A percentile compares a stretch with the other conserved stretches of the same genome.
Conservation (phyloP, 1,140 invertebrate species). For the Drosophila neocordata region DNA sequence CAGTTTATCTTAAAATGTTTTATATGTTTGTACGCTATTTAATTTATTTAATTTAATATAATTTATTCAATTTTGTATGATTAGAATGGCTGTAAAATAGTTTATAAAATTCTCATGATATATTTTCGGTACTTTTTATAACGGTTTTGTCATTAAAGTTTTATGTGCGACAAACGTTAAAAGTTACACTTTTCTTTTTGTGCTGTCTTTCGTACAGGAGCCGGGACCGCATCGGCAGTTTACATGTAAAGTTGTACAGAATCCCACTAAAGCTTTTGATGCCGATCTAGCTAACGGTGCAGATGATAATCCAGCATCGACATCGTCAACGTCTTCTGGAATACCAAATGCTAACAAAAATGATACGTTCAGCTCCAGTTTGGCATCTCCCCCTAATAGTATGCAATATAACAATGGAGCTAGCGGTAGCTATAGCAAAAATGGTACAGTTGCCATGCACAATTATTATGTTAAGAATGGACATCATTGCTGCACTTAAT, state of each 20-base stretch:
- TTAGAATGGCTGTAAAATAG: not conserved
- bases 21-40: no score
- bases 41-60: no score
- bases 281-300: constrained; percentile 34
- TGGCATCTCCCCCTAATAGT: constrained; percentile 16
- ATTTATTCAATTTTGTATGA: no score
- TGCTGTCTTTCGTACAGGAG: constrained; percentile 39
- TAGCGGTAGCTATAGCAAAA: constrained; percentile 69
- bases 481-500: constrained; percentile 73
- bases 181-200: not conserved
- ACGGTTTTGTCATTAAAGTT: no score
- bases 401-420: constrained; percentile 46
- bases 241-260: constrained; percentile 69
- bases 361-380: constrained; percentile 6
- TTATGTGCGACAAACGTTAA: no score
- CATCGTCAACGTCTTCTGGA: not conserved
- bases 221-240: constrained; percentile 69
- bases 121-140: no score
- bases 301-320: constrained; percentile 21
- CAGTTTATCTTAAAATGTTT: not conserved
- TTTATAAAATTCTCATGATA: constrained; percentile 12
- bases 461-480: constrained; percentile 74
- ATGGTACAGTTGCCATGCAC: constrained; percentile 68
- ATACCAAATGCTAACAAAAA: not conserved
- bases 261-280: constrained; percentile 64